phyloP scores from a whole-genome alignment of 2,113 vertebrate species.

The Sapayoa aenigma region DNA sequence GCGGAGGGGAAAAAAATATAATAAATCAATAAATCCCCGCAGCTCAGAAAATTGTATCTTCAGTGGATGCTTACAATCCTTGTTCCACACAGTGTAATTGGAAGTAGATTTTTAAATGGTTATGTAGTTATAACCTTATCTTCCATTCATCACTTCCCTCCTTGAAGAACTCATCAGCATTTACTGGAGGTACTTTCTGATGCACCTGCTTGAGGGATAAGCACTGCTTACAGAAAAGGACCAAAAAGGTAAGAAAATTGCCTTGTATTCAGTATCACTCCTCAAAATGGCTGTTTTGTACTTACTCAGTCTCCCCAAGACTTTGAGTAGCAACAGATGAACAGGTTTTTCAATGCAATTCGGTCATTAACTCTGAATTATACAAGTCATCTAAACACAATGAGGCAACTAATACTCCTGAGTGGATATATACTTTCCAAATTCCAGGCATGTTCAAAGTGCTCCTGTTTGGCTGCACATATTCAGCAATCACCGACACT shows the following conservation, averaged over 20 bases:
- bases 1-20: background rate
- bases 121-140: background rate
- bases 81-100: background rate
- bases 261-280: background rate
- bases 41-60: constrained; percentile 45
- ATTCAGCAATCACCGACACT: background rate
- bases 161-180: background rate
- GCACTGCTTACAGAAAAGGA: background rate
- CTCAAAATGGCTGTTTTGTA: constrained; percentile 19
- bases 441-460: background rate
- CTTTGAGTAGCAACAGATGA: constrained; percentile 6
- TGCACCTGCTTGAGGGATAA: constrained; percentile 17
- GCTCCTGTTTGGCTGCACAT: background rate
- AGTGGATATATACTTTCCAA: background rate
- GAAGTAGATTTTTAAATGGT: background rate
- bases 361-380: constrained; percentile 44
- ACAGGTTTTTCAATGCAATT: constrained; percentile 38
- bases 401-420: constrained; percentile 12
- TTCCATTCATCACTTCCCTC: background rate
- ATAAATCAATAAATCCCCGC: constrained; percentile 40
- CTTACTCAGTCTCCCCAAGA: background rate
- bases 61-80: constrained; percentile 1
- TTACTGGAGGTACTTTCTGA: background rate
- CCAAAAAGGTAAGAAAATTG: constrained; percentile 11
- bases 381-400: constrained; percentile 31